Conservation (phyloP, 2,113 vertebrate species). For the Nanorana parkeri region DNA sequence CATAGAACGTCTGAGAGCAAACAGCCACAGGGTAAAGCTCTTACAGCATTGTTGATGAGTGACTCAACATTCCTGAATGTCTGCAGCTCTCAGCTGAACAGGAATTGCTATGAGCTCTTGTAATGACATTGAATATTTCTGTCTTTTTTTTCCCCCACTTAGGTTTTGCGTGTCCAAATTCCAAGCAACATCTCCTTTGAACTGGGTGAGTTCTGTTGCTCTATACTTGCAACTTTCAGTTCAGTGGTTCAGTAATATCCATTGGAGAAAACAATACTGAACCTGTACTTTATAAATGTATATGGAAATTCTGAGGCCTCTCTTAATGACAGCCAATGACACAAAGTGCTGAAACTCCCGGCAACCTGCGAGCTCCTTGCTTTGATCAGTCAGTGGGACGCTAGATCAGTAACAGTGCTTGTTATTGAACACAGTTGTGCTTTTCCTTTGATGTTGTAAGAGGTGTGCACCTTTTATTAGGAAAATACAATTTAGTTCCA, state of each 20-base stretch:
- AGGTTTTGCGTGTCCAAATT: constrained; percentile 71
- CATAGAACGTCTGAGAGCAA: background rate
- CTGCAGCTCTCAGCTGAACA: background rate
- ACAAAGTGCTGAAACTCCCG: background rate
- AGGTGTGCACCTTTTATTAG: too few species aligned
- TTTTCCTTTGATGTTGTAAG: too few species aligned
- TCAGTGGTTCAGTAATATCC: too few species aligned
- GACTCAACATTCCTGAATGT: constrained; percentile 38
- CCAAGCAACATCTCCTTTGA: constrained; percentile 67
- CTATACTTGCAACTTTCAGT: background rate
- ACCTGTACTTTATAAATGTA: too few species aligned
- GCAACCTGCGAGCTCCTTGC: too few species aligned
- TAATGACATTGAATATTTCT: background rate
- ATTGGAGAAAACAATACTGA: too few species aligned
- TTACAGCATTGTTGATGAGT: constrained; percentile 15
- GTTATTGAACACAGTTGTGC: too few species aligned
- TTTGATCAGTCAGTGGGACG: too few species aligned
- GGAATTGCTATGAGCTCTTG: background rate
- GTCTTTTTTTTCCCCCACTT: constrained; percentile 10
- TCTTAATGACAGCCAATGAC: too few species aligned
- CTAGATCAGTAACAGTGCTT: too few species aligned
- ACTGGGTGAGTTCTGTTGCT: constrained; percentile 70
- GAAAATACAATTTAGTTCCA: too few species aligned
- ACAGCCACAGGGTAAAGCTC: background rate
- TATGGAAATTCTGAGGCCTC: background rate